phyloP scores from a whole-genome alignment of 2,797 vertebrate genomes.

The Avahi laniger region DNA sequence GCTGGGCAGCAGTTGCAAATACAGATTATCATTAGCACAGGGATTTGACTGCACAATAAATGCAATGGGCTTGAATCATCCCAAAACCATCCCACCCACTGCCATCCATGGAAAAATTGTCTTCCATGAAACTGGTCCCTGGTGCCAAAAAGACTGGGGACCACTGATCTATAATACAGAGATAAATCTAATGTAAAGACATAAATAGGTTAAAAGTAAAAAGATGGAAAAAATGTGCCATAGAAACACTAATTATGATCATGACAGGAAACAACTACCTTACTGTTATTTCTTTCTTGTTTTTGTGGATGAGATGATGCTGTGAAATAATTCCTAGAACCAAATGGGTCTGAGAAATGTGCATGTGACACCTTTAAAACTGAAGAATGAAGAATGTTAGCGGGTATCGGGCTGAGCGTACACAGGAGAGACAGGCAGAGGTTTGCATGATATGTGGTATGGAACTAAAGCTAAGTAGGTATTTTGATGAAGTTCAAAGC shows the following conservation, averaged over 20 bases:
- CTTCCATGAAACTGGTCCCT: too few relatives aligned
- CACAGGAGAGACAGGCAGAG: background rate
- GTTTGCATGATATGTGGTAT: background rate
- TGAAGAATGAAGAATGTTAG: background rate
- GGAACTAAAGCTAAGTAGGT: background rate
- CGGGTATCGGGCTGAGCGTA: background rate
- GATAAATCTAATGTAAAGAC: background rate
- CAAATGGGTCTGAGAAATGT: background rate
- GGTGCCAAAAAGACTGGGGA: too few relatives aligned
- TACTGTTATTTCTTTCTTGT: background rate
- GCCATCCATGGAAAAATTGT: too few relatives aligned
- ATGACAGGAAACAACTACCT: background rate
- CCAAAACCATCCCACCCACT: too few relatives aligned
- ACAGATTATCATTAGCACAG: too few relatives aligned
- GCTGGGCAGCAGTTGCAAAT: too few relatives aligned
- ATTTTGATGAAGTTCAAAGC: constrained; percentile 32
- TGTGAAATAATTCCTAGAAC: background rate
- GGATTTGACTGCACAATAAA: too few relatives aligned
- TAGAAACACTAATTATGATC: background rate
- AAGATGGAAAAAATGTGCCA: background rate
- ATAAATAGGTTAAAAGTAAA: background rate
- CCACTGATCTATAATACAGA: background rate
- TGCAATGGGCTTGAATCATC: too few relatives aligned
- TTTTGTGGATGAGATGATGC: background rate
- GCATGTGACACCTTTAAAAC: background rate